Evolutionary conservation across 2,113 vertebrate species (phyloP), one percentile per base, ranked within the genome.

Genomic region (Myotis yumanensis): DNA sequence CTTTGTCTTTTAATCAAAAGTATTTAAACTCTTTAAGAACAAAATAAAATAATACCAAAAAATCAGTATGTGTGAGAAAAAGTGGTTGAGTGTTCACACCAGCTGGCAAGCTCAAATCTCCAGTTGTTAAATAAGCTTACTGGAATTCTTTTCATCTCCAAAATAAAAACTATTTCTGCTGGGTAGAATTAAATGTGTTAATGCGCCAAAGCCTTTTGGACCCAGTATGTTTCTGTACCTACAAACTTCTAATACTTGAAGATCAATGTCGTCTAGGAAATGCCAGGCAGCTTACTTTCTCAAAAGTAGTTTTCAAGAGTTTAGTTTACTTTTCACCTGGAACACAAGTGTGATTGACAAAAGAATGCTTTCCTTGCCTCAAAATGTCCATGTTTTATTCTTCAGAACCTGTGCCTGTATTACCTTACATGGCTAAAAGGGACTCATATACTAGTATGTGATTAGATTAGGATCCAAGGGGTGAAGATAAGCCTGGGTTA

Each of bases 151-250:
- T 97, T 89, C 57, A 59, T 96, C 93, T 98, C 82, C 80, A 14
- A 96, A 95, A 90, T 80, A 77, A 97, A 97, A 92, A 79, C 16
- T 92, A 35, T 96, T 92, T 95, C 92, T 96, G 95, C 96, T 96
- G 95, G 30, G 92, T 95, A 96, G 93, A 97, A 97, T 96, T 96
- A 97, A 98, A 97, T 30, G 87, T 92, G 84, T 94, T 96, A 97
- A 97, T 0, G 76, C 91, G 94, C 84, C 46, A 72, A 97, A 92
- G 71, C 89, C 94, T 96, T 88, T 22, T 81, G 72, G 94, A 91
- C 59, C 68, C 86, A 77, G 35, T 64, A 4, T n/a, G 14, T 82
- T 16, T 35, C 71, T 90, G 85, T 57, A 54, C 35, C 87, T 96
- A 64, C 28, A 91, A 97, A 86, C 80, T 94, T 96, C 86, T 96